These are phyloP conservation scores for Pocota personata DNA, from an alignment of 2,888 invertebrate species.

Conservation along the genomic window DNA sequence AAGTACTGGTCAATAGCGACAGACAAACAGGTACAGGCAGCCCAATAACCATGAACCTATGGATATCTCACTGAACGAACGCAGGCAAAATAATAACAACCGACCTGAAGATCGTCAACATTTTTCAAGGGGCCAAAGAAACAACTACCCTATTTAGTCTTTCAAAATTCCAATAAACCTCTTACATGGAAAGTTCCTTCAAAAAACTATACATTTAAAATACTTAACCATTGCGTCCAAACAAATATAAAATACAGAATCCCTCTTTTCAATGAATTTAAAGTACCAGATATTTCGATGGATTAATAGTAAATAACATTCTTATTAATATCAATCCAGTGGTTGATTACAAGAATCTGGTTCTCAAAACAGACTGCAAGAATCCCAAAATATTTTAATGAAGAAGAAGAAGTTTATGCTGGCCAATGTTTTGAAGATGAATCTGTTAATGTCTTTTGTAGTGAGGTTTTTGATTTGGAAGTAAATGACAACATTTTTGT, in stretches of 20 bases:
- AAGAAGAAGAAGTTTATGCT: neutral
- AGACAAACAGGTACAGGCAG: neutral
- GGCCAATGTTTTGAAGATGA: neutral
- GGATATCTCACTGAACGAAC: slow-evolving; percentile 3
- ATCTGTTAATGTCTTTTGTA: slow-evolving; percentile 6
- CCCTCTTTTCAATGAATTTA: too few species aligned
- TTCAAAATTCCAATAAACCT: neutral
- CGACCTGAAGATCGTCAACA: neutral
- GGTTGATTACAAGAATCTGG: neutral
- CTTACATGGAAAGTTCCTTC: neutral
- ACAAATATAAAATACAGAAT: too few species aligned
- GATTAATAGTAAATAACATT: neutral
- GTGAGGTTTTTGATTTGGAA: neutral
- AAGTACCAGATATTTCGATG: neutral
- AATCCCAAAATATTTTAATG: too few species aligned
- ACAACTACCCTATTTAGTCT: slow-evolving; percentile 10
- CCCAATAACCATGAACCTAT: neutral
- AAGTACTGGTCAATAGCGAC: neutral
- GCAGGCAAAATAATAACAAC: neutral
- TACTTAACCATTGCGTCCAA: neutral
- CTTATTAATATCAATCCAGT: neutral
- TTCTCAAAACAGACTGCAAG: too few species aligned
- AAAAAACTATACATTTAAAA: neutral
- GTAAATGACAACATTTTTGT: slow-evolving; percentile 6
- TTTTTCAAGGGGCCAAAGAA: neutral